These are phyloP conservation scores for Antrozous pallidus DNA, from an alignment of 2,797 vertebrate genomes.

Conservation along the genomic window DNA sequence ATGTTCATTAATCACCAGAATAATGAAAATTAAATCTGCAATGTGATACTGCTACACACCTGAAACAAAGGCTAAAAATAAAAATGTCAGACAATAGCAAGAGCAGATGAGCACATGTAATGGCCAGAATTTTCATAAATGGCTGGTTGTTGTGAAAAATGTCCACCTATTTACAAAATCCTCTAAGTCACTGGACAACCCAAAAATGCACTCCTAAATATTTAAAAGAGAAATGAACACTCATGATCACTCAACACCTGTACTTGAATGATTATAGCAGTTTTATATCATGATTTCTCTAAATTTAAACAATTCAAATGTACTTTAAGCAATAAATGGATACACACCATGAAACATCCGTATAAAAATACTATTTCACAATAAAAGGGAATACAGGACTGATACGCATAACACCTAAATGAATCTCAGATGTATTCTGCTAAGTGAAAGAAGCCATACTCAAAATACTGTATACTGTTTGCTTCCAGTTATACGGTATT, in stretches of 20 bases:
- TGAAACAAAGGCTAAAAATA: neutral
- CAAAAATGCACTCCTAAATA: neutral
- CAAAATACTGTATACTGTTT: neutral
- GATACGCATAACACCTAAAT: neutral
- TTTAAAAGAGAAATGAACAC: neutral
- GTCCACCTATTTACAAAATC: neutral
- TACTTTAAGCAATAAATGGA: neutral
- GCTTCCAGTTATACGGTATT: neutral
- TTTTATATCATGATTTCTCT: neutral
- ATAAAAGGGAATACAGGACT: neutral
- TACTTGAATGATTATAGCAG: neutral
- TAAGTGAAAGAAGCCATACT: neutral
- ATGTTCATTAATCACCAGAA: constrained; percentile 16
- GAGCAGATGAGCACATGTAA: neutral
- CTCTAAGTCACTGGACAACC: neutral
- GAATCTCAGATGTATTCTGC: neutral
- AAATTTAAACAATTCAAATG: neutral
- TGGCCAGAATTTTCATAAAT: neutral
- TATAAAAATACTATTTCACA: neutral
- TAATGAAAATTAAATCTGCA: constrained; percentile 31
- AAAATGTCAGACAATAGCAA: neutral
- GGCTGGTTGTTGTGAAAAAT: neutral
- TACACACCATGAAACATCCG: neutral
- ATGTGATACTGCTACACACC: neutral
- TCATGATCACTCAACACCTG: neutral